These are phyloP conservation scores for Cherax quadricarinatus DNA, from an alignment of 1,140 invertebrate genomes.

Conservation along the genomic window DNA sequence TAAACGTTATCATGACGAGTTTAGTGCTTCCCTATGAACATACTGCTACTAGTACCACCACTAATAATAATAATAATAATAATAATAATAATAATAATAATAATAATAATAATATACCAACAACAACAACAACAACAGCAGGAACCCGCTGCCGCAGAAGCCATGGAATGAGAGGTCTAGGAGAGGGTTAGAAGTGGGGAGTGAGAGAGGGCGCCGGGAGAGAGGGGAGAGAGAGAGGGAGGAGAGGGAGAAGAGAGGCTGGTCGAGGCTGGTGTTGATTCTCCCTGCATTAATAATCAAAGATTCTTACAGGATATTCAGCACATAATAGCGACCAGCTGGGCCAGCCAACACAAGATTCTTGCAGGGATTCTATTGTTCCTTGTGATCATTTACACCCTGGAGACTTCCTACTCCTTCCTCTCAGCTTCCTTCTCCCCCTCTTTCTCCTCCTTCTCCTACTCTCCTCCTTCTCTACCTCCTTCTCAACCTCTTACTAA, in stretches of 20 bases:
- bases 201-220: too few species aligned
- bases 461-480: background rate
- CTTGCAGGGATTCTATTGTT: background rate
- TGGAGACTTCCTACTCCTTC: background rate
- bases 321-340: slow-evolving; percentile 31
- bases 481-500: too few species aligned
- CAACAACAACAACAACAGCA: background rate
- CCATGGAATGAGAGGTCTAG: slow-evolving; percentile 22
- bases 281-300: slow-evolving; percentile 37
- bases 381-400: slow-evolving; percentile 49
- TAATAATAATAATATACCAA: too few species aligned
- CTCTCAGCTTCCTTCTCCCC: background rate
- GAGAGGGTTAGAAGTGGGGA: background rate
- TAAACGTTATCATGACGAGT: too few species aligned
- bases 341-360: background rate
- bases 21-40: too few species aligned
- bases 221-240: too few species aligned
- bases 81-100: too few species aligned
- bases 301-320: slow-evolving; percentile 43
- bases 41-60: too few species aligned
- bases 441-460: too few species aligned
- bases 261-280: slow-evolving; percentile 21
- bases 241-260: background rate
- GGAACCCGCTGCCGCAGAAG: slow-evolving; percentile 29
- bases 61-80: too few species aligned